Percentiles rank a stretch among this genome's conserved stretches.
phyloP scores from a whole-genome alignment of 2,888 invertebrate species.

The Eristalis tenax region DNA sequence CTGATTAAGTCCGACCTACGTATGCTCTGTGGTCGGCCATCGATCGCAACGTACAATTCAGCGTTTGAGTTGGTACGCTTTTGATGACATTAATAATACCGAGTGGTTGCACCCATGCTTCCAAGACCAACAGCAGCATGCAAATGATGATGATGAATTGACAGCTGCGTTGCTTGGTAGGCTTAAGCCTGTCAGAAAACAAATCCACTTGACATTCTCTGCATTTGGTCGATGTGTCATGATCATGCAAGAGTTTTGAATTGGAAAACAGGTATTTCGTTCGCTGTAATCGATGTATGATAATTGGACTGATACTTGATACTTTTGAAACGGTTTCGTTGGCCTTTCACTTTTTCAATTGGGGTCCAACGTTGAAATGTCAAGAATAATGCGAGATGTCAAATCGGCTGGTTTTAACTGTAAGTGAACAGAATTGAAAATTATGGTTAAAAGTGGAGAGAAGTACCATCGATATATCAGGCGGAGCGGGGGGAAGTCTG shows the following conservation, averaged over 20 bases:
- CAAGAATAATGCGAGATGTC: not conserved
- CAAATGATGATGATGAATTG: constrained; percentile 50
- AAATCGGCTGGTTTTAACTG: not conserved
- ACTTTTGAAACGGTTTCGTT: constrained; percentile 7
- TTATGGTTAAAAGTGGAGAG: not conserved
- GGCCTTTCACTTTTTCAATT: not conserved
- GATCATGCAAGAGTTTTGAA: constrained; percentile 4
- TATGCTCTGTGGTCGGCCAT: constrained; percentile 23
- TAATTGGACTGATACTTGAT: constrained; percentile 26
- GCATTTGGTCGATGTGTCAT: not conserved
- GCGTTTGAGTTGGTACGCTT: constrained; percentile 19
- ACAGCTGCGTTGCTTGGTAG: constrained; percentile 40
- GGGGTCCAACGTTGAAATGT: not conserved
- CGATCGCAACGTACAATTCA: not conserved
- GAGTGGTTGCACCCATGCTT: not conserved
- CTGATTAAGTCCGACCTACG: constrained; percentile 54
- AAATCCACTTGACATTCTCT: constrained; percentile 43
- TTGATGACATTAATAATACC: constrained; percentile 39
- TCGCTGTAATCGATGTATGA: not conserved
- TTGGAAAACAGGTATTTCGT: constrained; percentile 6
- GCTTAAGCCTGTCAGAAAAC: constrained; percentile 33
- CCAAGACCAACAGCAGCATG: constrained; percentile 6
- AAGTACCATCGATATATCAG: not conserved
- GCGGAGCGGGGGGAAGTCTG: too few relatives aligned
- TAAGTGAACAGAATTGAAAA: not conserved